Conservation (phyloP, 2,888 invertebrate genomes). For the Drosophila sordidapex region DNA sequence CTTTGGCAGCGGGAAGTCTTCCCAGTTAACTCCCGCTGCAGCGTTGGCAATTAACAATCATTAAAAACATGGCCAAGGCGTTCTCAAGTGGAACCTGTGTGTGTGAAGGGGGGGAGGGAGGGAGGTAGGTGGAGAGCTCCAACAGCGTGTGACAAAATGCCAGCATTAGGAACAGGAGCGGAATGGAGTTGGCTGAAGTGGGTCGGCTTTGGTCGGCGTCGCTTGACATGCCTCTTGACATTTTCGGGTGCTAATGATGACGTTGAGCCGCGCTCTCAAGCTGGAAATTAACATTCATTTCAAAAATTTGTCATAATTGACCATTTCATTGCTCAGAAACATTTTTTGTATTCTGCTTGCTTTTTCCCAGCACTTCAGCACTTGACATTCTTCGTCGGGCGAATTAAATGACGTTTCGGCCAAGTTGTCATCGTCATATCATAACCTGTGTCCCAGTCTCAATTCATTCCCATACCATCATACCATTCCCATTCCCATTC, state of each 20-base stretch:
- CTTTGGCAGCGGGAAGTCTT: conserved; percentile 19
- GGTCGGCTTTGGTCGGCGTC: background rate
- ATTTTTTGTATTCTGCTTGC: conserved; percentile 2
- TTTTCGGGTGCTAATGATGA: conserved; percentile 67
- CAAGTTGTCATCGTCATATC: conserved; percentile 34
- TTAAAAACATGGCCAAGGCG: conserved; percentile 42
- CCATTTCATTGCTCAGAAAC: conserved; percentile 53
- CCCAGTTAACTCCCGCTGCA: background rate
- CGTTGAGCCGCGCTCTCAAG: conserved; percentile 57
- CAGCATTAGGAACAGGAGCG: conserved; percentile 36
- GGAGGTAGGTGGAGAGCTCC: conserved; percentile 5
- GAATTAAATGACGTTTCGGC: conserved; percentile 49
- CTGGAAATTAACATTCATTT: conserved; percentile 61
- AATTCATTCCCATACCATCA: conserved; percentile 20
- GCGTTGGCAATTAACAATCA: conserved; percentile 55
- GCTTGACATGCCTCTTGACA: conserved; percentile 45
- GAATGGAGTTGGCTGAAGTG: background rate
- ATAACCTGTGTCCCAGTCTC: conserved; percentile 40
- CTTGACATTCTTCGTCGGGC: conserved; percentile 36
- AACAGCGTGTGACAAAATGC: conserved; percentile 61
- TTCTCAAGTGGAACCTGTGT: conserved; percentile 13
- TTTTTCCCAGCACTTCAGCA: conserved; percentile 19
- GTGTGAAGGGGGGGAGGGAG: fast-evolving
- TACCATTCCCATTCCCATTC: conserved; percentile 20
- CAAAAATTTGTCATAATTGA: conserved; percentile 73